phyloP scores from a whole-genome alignment of 2,113 vertebrate genomes.

The Apaloderma vittatum region DNA sequence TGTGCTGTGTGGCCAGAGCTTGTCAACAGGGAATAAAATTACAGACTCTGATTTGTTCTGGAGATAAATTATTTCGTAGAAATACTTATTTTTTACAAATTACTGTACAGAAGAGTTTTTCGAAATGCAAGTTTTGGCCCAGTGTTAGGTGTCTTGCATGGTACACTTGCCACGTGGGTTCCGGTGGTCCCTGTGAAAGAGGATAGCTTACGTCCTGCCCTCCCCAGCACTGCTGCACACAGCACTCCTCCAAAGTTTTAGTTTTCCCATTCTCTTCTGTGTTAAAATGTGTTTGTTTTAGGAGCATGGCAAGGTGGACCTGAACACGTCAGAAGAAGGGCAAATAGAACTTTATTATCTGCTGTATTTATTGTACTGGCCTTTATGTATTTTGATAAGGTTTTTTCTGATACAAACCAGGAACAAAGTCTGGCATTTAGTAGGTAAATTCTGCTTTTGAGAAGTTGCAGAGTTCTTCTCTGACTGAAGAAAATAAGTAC shows the following conservation, averaged over 20 bases:
- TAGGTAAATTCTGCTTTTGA: slow-evolving; percentile 34
- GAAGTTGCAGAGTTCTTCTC: neutral
- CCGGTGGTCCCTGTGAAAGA: neutral
- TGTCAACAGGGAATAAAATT: neutral
- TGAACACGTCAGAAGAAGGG: neutral
- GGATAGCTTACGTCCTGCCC: neutral
- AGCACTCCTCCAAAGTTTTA: neutral
- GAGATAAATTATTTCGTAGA: neutral
- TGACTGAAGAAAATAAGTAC: neutral
- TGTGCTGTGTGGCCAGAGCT: neutral
- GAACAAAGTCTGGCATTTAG: slow-evolving; percentile 17
- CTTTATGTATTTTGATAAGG: slow-evolving; percentile 27
- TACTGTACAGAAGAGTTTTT: neutral
- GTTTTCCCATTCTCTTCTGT: neutral
- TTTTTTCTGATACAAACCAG: slow-evolving; percentile 30
- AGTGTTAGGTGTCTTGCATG: neutral
- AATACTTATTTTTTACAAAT: neutral
- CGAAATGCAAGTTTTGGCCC: neutral
- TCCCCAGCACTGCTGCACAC: neutral
- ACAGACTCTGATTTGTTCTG: neutral
- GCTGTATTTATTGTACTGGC: slow-evolving; percentile 24
- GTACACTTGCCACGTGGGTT: neutral
- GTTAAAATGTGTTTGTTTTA: neutral
- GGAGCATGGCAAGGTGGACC: neutral
- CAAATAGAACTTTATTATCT: slow-evolving; percentile 9